A percentile compares a stretch with the other conserved stretches of the same genome.
phyloP scores from a whole-genome alignment of 2,888 invertebrate genomes.

The Gastrophysa polygoni region DNA sequence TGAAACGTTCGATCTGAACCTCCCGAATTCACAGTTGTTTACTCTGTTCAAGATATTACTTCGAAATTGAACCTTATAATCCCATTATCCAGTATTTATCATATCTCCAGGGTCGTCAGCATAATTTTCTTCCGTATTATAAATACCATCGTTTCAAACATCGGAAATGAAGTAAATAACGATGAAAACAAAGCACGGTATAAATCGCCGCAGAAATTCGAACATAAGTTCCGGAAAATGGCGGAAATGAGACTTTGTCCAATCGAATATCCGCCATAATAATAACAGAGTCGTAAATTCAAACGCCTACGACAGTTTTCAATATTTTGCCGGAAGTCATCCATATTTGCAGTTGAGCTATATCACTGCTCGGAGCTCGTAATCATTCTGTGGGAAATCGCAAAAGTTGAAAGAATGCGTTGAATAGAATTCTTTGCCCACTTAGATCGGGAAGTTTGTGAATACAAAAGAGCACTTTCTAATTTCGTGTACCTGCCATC shows the following conservation, averaged over 20 bases:
- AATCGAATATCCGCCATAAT: conserved; percentile 27
- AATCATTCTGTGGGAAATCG: conserved; percentile 45
- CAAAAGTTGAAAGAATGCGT: conserved; percentile 49
- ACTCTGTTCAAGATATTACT: too few relatives aligned
- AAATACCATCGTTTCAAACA: not conserved
- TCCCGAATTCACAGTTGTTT: too few relatives aligned
- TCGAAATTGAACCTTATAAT: not conserved
- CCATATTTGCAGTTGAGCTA: conserved; percentile 46
- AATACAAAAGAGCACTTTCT: not conserved
- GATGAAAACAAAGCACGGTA: not conserved
- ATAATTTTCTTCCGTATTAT: not conserved
- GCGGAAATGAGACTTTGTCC: conserved; percentile 30
- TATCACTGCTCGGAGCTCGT: conserved; percentile 40
- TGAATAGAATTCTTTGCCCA: conserved; percentile 39
- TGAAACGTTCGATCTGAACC: too few relatives aligned
- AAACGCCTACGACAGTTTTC: conserved; percentile 24
- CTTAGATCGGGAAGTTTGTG: conserved; percentile 21
- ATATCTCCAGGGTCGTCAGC: not conserved
- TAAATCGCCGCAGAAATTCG: not conserved
- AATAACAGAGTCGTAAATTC: conserved; percentile 34
- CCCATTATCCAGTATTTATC: not conserved
- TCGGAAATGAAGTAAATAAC: not conserved
- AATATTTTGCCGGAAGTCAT: conserved; percentile 40
- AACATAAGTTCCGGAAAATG: conserved; percentile 20
- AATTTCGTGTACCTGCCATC: not conserved